Conservation (phyloP, 2,113 vertebrate genomes). For the Crotalus tigris region DNA sequence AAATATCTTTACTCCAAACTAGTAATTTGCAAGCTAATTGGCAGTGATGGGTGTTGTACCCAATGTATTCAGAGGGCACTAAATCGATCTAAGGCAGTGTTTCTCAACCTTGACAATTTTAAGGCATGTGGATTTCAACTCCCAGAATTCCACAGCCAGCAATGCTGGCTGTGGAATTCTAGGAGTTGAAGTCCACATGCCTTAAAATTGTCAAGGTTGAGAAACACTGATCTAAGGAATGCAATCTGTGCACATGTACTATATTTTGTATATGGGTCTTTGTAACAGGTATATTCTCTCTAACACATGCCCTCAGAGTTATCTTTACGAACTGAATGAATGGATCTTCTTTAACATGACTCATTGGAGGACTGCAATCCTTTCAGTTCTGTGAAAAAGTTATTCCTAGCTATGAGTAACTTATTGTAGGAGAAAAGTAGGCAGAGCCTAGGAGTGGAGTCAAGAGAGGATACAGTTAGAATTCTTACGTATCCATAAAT, state of each 20-base stretch:
- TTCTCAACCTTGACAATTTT: no score
- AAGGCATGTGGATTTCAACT: no score
- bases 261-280: neutral
- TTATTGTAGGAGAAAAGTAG: neutral
- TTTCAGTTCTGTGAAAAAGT: slow-evolving; percentile 2
- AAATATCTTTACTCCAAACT: neutral
- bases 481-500: neutral
- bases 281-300: neutral
- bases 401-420: neutral
- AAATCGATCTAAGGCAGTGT: no score
- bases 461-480: neutral
- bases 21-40: neutral
- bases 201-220: no score
- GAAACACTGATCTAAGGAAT: neutral
- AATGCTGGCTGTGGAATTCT: no score
- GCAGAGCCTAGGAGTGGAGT: neutral
- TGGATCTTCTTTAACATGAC: neutral
- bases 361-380: neutral
- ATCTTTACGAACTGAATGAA: neutral
- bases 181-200: no score
- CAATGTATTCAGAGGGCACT: neutral
- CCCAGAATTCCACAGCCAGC: no score
- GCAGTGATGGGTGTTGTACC: neutral
- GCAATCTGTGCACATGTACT: neutral
- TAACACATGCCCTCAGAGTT: neutral